Conservation (phyloP, 2,888 invertebrate genomes). For the Mactromeris polynyma region DNA sequence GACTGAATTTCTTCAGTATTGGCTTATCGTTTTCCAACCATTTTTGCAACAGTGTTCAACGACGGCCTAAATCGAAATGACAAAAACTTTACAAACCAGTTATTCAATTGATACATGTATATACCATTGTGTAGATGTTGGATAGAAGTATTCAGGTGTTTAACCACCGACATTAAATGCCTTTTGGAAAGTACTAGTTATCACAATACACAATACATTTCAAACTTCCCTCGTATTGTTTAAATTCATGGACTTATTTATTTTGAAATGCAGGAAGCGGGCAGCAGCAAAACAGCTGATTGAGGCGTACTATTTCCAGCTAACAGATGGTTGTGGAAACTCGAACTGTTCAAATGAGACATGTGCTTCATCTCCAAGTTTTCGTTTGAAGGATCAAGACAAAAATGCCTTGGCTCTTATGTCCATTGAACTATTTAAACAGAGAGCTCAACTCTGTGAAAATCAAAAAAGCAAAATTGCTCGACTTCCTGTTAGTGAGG, state of each 20-base stretch:
- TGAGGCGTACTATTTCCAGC: conserved; percentile 96
- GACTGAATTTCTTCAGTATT: too few relatives aligned
- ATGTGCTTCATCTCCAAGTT: conserved; percentile 93
- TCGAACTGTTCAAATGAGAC: conserved; percentile 94
- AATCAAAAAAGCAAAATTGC: conserved; percentile 82
- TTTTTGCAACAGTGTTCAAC: too few relatives aligned
- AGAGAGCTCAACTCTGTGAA: conserved; percentile 94
- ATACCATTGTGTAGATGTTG: too few relatives aligned
- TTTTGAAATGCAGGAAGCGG: conserved; percentile 83
- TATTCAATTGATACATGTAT: too few relatives aligned
- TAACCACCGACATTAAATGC: too few relatives aligned
- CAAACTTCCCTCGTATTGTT: too few relatives aligned
- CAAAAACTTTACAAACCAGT: too few relatives aligned
- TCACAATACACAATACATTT: too few relatives aligned
- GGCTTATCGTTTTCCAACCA: too few relatives aligned
- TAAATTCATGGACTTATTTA: not conserved
- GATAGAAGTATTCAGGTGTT: too few relatives aligned
- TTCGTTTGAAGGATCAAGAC: conserved; percentile 89
- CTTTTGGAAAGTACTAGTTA: too few relatives aligned
- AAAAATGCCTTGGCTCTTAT: conserved; percentile 96
- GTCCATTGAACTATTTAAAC: conserved; percentile 94
- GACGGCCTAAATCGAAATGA: too few relatives aligned
- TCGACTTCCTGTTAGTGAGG: conserved; percentile 43
- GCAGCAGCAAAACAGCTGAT: conserved; percentile 92
- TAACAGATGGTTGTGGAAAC: conserved; percentile 97